Evolutionary conservation across 2,113 vertebrate species (phyloP), one percentile per base, ranked within the genome.

Genomic region (Sander lucioperca): DNA sequence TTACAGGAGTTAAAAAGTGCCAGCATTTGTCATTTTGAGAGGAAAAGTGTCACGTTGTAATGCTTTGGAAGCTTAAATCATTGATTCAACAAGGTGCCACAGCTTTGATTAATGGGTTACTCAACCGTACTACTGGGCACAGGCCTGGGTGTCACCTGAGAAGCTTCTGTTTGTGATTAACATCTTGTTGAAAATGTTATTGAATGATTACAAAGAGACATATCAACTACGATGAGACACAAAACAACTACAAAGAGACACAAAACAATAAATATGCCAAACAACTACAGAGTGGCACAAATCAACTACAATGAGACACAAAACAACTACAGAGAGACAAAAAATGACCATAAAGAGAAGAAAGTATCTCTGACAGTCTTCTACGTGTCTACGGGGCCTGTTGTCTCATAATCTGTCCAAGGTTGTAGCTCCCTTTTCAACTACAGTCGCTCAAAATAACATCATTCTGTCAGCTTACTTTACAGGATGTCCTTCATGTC

Each of bases 61-160:
- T 72, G 13, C 23, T 15, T 43, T 56, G 33, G 25, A 63, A 48
- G 78, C 66, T 79, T 51, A 77, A 86, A 82, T 87, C 63, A 80
- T 54, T 70, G 70, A 77, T 84, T 77, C 27, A 73, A 84, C 59
- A 69, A 81, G 53, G 53, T 81, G 51, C 36, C 36, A 51, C 39
- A 33, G 67, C 67, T 39, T 21, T 58, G 16, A 12, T 11, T 43
- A 43, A 63, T 80, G 36, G 36, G 78, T 83, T 76, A 51, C 70
- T 78, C 51, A 73, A n/a, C 33, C 51, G 39, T 27, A 2, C 39
- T 6, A 63, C 12, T 16, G 13, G 81, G 13, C 63, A 57, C 6
- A 1, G 43, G 48, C 13, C 61, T 5, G 16, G 23, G 9, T 54
- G 47, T n/a, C 10, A 48, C 53, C 21, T 51, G 63, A 68, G n/a